Evolutionary conservation across 2,113 vertebrate species (phyloP).

Genomic region (Crotalus horridus): DNA sequence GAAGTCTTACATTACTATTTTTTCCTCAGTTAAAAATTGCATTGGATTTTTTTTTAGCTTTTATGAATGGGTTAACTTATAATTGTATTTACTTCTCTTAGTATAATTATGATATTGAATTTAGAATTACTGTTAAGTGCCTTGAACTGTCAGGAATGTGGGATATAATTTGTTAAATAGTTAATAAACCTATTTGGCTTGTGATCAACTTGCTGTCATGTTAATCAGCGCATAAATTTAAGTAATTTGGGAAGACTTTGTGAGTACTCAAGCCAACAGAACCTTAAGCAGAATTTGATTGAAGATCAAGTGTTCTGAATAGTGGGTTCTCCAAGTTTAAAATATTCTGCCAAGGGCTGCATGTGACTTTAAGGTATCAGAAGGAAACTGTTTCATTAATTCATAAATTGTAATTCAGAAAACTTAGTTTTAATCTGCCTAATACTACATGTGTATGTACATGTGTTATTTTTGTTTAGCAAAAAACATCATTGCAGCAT

Average conservation of each 20-base stretch:
- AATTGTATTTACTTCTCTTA: neutral
- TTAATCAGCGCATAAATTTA: neutral
- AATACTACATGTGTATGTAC: neutral
- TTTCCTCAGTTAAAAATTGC: neutral
- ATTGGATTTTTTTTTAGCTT: neutral
- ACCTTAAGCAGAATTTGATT: neutral
- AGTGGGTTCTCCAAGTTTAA: neutral
- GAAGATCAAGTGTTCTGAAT: neutral
- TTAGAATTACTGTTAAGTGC: neutral
- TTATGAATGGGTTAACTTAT: neutral
- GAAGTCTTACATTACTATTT: neutral
- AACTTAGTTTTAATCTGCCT: neutral
- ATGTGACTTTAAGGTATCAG: neutral
- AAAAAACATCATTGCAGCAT: neutral
- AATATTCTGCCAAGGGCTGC: neutral
- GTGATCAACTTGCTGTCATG: neutral
- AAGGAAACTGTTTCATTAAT: neutral
- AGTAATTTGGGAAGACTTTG: neutral
- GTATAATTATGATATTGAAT: neutral
- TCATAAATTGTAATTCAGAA: neutral
- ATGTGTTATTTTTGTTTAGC: neutral
- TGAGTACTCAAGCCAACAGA: neutral
- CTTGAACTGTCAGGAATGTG: neutral
- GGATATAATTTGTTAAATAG: neutral
- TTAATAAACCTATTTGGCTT: neutral